Conservation (phyloP, 2,113 vertebrate species). For the Erinaceus europaeus region DNA sequence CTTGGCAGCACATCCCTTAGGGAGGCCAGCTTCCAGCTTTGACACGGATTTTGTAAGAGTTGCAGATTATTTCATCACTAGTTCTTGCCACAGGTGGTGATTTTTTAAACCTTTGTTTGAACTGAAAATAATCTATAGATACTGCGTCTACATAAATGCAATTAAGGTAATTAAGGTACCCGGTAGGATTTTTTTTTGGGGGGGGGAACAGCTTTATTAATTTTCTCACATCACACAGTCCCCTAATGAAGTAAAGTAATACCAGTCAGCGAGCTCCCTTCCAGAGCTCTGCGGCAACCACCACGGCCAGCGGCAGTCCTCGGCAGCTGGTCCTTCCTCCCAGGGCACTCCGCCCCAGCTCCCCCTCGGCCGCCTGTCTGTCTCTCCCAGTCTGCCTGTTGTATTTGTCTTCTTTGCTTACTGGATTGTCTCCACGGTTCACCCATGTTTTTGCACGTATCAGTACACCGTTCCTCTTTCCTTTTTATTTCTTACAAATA, state of each 20-base stretch:
- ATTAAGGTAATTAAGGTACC: constrained; percentile 21
- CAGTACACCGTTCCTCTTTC: not conserved
- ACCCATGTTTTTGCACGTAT: not conserved
- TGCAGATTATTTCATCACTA: constrained; percentile 65
- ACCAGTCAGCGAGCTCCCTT: not conserved
- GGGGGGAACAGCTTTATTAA: not conserved
- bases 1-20: constrained; percentile 29
- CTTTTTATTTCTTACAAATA: not conserved
- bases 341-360: too few relatives aligned
- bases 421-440: not conserved
- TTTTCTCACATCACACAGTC: not conserved
- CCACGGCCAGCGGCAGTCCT: too few relatives aligned
- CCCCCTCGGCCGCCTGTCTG: too few relatives aligned
- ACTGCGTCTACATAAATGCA: constrained; percentile 13
- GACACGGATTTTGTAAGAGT: constrained; percentile 66
- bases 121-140: constrained; percentile 40
- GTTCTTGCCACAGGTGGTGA: constrained; percentile 19
- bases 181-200: not conserved
- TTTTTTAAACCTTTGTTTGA: constrained; percentile 54
- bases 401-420: constrained; percentile 13
- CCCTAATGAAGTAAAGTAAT: constrained; percentile 19
- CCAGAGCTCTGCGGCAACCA: too few relatives aligned
- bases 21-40: constrained; percentile 48
- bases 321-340: too few relatives aligned
- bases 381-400: not conserved